Evolutionary conservation across 2,113 vertebrate genomes (phyloP).

Genomic region (rat (Rattus norvegicus)): GRCr8 NC_086035.1:22574001-22574500

Average conservation of each 20-base stretch:
- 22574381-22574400: neutral
- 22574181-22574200: neutral
- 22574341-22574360: neutral
- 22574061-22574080: neutral
- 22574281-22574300: neutral
- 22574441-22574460: neutral
- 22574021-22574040: neutral
- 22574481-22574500: neutral
- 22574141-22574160: neutral
- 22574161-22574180: neutral
- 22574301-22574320: neutral
- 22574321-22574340: neutral
- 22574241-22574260: neutral
- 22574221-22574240: neutral
- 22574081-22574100: neutral
- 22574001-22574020: neutral
- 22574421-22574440: neutral
- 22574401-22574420: neutral
- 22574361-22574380: neutral
- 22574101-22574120: neutral
- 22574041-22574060: neutral
- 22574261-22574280: neutral
- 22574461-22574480: neutral
- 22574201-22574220: neutral
- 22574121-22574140: neutral